Evolutionary conservation across 92 coral and sea anemone species (phyloP).

Genomic region (Palythoa caribaeorum): DNA sequence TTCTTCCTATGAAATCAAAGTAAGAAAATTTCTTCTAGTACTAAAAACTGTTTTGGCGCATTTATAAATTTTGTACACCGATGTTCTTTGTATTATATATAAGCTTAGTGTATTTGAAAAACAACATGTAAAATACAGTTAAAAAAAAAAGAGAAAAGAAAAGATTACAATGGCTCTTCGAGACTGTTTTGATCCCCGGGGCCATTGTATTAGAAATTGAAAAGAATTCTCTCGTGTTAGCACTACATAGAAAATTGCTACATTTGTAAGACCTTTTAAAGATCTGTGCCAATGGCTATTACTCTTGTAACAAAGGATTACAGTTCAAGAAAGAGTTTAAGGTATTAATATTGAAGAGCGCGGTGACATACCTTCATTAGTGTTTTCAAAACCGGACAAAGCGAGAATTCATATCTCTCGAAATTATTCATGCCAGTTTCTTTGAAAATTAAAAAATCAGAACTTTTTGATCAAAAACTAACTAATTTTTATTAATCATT

Average conservation of each 20-base stretch:
- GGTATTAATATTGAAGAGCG: neutral
- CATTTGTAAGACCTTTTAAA: neutral
- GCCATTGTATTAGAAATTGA: slow-evolving; percentile 8
- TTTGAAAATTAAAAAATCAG: neutral
- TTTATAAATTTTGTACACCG: neutral
- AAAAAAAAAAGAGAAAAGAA: neutral
- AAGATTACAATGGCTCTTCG: neutral
- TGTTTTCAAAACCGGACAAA: neutral
- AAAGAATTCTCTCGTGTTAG: neutral
- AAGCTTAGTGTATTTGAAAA: too few relatives aligned
- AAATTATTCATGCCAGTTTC: neutral
- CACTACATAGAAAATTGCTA: neutral
- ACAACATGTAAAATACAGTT: neutral
- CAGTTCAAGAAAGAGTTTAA: too few relatives aligned
- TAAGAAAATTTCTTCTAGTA: neutral
- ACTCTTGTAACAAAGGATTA: too few relatives aligned
- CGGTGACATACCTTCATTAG: neutral
- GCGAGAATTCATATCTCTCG: neutral
- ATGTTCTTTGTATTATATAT: too few relatives aligned
- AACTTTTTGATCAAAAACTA: neutral
- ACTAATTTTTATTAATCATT: neutral
- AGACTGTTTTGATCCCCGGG: neutral
- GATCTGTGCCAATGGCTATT: neutral
- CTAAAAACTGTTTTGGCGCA: neutral
- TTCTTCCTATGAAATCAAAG: neutral